These are phyloP conservation scores for Tinamus guttatus DNA, from an alignment of 2,113 vertebrate species.

Conservation along the genomic window DNA sequence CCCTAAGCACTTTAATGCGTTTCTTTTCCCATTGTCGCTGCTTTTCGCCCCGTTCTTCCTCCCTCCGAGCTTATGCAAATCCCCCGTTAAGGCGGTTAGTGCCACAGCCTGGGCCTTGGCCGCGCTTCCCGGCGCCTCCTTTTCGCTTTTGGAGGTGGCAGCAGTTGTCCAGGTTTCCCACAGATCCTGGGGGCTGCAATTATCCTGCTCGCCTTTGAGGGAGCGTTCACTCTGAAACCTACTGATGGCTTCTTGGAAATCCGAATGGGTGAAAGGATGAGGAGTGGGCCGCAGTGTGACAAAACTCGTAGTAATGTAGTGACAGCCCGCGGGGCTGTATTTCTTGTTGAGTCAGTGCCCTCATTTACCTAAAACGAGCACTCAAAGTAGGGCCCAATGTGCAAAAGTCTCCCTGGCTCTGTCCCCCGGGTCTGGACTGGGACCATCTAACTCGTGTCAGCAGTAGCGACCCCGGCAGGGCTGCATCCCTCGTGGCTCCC, in stretches of 20 bases:
- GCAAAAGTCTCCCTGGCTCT: too few relatives aligned
- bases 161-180: too few relatives aligned
- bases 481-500: too few relatives aligned
- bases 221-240: not conserved
- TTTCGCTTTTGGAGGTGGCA: not conserved
- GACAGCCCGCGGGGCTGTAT: not conserved
- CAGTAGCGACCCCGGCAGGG: too few relatives aligned
- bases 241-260: accelerated
- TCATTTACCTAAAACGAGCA: too few relatives aligned
- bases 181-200: accelerated
- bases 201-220: accelerated
- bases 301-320: not conserved
- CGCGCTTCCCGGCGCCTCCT: accelerated
- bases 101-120: too few relatives aligned
- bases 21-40: constrained; percentile 56
- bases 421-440: too few relatives aligned
- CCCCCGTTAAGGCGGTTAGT: constrained; percentile 47
- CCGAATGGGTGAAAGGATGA: accelerated
- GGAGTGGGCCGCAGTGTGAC: not conserved
- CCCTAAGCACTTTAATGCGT: constrained; percentile 69
- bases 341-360: too few relatives aligned
- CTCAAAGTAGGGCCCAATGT: too few relatives aligned
- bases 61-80: constrained; percentile 69
- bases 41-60: constrained; percentile 9
- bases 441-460: too few relatives aligned